Conservation (phyloP, 2,797 vertebrate genomes). For the Spea hammondii region DNA sequence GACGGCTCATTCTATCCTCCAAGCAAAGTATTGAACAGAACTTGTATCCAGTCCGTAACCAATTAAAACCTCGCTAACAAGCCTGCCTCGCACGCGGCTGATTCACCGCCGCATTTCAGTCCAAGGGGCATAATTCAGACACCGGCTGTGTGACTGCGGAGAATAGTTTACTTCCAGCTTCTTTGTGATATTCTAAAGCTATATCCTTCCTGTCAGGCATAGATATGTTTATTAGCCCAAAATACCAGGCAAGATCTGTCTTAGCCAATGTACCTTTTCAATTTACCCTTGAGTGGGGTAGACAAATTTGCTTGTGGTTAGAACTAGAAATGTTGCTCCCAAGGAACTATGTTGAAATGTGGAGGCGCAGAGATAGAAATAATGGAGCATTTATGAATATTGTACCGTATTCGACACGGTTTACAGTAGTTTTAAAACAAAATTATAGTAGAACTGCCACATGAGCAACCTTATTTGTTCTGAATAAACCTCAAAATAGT, state of each 20-base stretch:
- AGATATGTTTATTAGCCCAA: background rate
- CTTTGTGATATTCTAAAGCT: background rate
- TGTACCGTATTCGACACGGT: too few species aligned
- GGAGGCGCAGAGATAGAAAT: background rate
- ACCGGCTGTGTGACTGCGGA: background rate
- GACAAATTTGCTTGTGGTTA: background rate
- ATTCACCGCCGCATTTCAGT: slow-evolving; percentile 3
- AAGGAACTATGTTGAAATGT: background rate
- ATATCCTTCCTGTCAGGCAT: background rate
- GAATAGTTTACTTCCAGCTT: background rate
- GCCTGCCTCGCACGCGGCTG: background rate
- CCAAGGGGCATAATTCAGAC: background rate
- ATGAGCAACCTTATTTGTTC: too few species aligned
- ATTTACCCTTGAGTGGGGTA: background rate
- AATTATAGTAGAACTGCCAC: too few species aligned
- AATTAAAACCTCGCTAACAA: slow-evolving; percentile 37
- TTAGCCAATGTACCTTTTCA: background rate
- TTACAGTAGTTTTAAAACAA: too few species aligned
- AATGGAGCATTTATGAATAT: too few species aligned
- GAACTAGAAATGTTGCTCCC: background rate
- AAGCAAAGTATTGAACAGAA: slow-evolving; percentile 22
- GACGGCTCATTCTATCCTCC: slow-evolving; percentile 15
- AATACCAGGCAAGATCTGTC: background rate
- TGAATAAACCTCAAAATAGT: too few species aligned
- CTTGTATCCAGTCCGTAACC: slow-evolving; percentile 27